phyloP scores from a whole-genome alignment of 2,113 vertebrate species.

The Sebastes schlegelii region DNA sequence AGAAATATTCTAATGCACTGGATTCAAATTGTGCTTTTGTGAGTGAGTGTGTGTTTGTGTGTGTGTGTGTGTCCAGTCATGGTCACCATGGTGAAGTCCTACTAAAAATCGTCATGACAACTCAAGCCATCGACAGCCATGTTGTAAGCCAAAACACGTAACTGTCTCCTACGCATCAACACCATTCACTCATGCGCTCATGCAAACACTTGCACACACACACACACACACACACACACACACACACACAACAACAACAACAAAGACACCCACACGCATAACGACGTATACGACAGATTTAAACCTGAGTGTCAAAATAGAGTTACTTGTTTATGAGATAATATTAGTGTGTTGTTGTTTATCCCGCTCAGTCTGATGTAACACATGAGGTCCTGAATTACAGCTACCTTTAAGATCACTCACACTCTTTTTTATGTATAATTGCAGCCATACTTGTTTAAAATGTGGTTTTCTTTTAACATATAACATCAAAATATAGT shows the following conservation, averaged over 20 bases:
- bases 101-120: slow-evolving; percentile 83
- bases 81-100: slow-evolving; percentile 82
- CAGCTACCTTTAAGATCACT: not conserved
- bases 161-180: slow-evolving; percentile 79
- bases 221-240: slow-evolving; percentile 47
- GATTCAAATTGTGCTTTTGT: slow-evolving; percentile 42
- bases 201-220: slow-evolving; percentile 43
- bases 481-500: too few species aligned
- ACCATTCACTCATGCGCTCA: slow-evolving; percentile 69
- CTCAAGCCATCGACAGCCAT: slow-evolving; percentile 76
- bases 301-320: slow-evolving; percentile 62
- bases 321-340: slow-evolving; percentile 50
- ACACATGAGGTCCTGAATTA: slow-evolving; percentile 22
- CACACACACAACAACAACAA: slow-evolving; percentile 35
- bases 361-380: slow-evolving; percentile 26
- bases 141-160: slow-evolving; percentile 81
- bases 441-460: not conserved
- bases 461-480: too few species aligned
- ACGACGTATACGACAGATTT: slow-evolving; percentile 62
- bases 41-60: slow-evolving; percentile 47
- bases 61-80: slow-evolving; percentile 64
- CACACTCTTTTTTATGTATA: not conserved
- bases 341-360: slow-evolving; percentile 52
- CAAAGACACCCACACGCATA: slow-evolving; percentile 53
- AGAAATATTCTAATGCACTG: slow-evolving; percentile 39